Conservation (phyloP, 2,888 invertebrate species). For the Hemithea aestivaria region DNA sequence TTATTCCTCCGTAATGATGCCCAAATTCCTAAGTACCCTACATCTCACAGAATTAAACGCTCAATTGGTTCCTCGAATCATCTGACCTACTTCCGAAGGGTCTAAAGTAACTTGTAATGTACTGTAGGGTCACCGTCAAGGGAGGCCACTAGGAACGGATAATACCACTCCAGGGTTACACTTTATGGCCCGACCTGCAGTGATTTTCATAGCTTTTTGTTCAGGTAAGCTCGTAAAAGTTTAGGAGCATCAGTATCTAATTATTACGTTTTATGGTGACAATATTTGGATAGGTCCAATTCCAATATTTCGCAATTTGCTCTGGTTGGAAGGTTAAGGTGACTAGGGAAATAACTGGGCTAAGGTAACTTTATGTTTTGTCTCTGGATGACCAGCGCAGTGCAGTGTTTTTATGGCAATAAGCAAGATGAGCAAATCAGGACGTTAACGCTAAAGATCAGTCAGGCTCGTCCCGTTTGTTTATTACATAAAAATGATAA, state of each 20-base stretch:
- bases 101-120: conserved; percentile 15
- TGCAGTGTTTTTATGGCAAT: too few relatives aligned
- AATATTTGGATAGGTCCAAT: too few relatives aligned
- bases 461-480: too few relatives aligned
- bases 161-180: conserved; percentile 3
- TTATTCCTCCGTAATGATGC: too few relatives aligned
- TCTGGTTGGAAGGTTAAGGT: too few relatives aligned
- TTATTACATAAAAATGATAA: too few relatives aligned
- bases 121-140: conserved; percentile 4
- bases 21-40: conserved; percentile 11
- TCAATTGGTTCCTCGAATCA: conserved; percentile 17
- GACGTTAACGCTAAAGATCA: too few relatives aligned
- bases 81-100: conserved; percentile 23
- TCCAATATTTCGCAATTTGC: conserved; percentile 1
- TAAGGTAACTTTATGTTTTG: too few relatives aligned
- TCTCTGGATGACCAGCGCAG: too few relatives aligned
- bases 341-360: too few relatives aligned
- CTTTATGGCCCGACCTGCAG: conserved; percentile 6
- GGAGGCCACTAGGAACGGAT: conserved; percentile 9
- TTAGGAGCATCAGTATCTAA: background rate
- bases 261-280: too few relatives aligned
- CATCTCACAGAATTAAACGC: conserved; percentile 13
- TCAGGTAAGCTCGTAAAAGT: conserved; percentile 8
- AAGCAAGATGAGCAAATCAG: too few relatives aligned
- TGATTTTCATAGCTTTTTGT: conserved; percentile 3